Conservation (phyloP, 92 coral and sea anemone species). For the Palythoa caribaeorum region DNA sequence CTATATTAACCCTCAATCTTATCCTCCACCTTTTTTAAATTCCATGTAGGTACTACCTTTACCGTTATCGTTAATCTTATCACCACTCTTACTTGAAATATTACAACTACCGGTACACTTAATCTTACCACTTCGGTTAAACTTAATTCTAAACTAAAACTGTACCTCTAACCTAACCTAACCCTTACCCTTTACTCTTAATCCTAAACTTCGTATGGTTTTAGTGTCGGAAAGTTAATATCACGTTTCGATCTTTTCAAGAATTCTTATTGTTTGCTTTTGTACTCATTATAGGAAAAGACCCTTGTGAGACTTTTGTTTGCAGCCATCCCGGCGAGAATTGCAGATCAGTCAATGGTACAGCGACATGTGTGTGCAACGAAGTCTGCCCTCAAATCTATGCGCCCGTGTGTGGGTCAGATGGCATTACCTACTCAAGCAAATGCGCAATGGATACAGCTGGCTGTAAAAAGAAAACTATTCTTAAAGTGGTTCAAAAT, state of each 20-base stretch:
- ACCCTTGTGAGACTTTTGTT: constrained; percentile 72
- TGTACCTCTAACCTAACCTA: too few relatives aligned
- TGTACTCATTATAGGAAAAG: constrained; percentile 19
- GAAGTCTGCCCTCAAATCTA: constrained; percentile 9
- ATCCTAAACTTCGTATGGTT: too few relatives aligned
- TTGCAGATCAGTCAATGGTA: constrained; percentile 12
- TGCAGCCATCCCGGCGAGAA: constrained; percentile 63
- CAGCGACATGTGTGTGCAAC: constrained; percentile 31
- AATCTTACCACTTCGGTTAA: too few relatives aligned
- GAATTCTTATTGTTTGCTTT: background rate
- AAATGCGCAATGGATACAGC: constrained; percentile 44
- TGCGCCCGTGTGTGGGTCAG: constrained; percentile 46
- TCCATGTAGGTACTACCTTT: too few relatives aligned
- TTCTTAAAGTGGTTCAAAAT: constrained; percentile 34
- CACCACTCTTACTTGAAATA: too few relatives aligned
- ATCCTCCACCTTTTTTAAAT: too few relatives aligned
- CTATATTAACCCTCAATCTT: too few relatives aligned
- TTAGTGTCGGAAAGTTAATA: background rate
- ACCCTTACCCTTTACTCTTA: too few relatives aligned
- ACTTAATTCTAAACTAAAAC: too few relatives aligned
- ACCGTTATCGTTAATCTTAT: too few relatives aligned
- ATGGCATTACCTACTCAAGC: constrained; percentile 37
- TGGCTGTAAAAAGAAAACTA: constrained; percentile 34
- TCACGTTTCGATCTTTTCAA: background rate
- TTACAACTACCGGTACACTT: too few relatives aligned